Conservation (phyloP, 2,113 vertebrate genomes). For the Xiphophorus maculatus region DNA sequence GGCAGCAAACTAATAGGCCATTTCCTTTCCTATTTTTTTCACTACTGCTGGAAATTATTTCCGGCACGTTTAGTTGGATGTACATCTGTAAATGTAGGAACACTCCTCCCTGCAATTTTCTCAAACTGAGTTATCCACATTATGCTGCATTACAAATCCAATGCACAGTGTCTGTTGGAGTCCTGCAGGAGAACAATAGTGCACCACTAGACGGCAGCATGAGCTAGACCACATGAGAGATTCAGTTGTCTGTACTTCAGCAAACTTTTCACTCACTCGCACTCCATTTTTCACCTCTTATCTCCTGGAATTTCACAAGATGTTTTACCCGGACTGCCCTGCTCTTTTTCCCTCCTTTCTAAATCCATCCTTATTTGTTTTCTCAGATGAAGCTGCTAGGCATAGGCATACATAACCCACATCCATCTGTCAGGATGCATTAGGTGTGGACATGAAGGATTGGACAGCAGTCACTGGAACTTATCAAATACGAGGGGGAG, state of each 20-base stretch:
- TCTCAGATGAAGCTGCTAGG: conserved; percentile 21
- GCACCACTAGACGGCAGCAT: conserved; percentile 63
- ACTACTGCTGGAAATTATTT: too few species aligned
- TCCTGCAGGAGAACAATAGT: background rate
- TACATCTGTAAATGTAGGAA: too few species aligned
- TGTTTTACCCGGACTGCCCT: background rate
- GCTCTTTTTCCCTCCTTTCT: conserved; percentile 17
- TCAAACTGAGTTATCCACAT: too few species aligned
- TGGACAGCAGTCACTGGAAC: conserved; percentile 19
- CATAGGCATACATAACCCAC: conserved; percentile 20
- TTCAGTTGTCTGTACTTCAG: background rate
- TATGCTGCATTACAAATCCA: too few species aligned
- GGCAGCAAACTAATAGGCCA: too few species aligned
- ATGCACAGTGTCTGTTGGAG: background rate
- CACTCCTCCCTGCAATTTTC: too few species aligned
- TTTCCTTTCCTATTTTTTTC: too few species aligned
- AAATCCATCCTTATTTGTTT: conserved; percentile 34
- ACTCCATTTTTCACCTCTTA: conserved; percentile 27
- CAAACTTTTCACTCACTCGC: conserved; percentile 16
- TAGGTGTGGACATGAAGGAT: conserved; percentile 19
- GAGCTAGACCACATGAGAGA: conserved; percentile 12
- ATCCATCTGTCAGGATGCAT: conserved; percentile 40
- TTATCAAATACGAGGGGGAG: conserved; percentile 26
- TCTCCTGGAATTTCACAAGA: conserved; percentile 24
- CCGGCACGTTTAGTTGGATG: too few species aligned